A percentile compares a stretch with the other conserved stretches of the same genome.
Conservation (phyloP, 2,797 vertebrate species). For the Poliocrania exsul region DNA sequence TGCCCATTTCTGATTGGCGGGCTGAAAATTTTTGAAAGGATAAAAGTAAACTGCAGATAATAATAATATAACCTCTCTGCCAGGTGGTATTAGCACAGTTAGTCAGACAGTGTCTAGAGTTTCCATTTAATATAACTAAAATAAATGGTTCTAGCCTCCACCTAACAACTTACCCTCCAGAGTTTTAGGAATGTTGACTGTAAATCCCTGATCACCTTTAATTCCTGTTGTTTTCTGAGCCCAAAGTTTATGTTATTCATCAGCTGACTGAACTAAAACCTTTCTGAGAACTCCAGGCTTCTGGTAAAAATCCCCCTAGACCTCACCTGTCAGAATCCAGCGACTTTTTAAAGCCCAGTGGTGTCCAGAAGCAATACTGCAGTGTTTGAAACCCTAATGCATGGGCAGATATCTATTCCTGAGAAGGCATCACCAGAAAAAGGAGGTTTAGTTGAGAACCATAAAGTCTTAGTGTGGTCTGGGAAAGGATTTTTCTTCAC, state of each 20-base stretch:
- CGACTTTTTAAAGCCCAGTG: background rate
- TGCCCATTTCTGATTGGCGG: slow-evolving; percentile 1
- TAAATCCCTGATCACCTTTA: slow-evolving; percentile 36
- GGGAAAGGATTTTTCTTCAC: background rate
- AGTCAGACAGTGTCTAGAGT: slow-evolving; percentile 28
- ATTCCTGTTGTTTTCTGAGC: slow-evolving; percentile 14
- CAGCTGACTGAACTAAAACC: background rate
- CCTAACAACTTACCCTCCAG: slow-evolving; percentile 29
- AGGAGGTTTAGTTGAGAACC: background rate
- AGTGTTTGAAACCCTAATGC: background rate
- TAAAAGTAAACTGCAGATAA: slow-evolving; percentile 25
- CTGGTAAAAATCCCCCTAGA: background rate
- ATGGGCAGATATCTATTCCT: background rate
- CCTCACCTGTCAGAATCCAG: background rate
- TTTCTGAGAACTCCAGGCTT: background rate
- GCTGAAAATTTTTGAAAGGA: slow-evolving; percentile 28
- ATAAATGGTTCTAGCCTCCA: slow-evolving; percentile 36
- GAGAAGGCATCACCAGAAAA: background rate
- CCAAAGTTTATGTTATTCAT: background rate
- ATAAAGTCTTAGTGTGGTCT: background rate
- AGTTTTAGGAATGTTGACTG: slow-evolving; percentile 50
- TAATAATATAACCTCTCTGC: slow-evolving; percentile 31
- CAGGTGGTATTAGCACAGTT: slow-evolving; percentile 19
- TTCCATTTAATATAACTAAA: slow-evolving; percentile 50
- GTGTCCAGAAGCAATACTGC: background rate